Conservation (phyloP, 2,888 invertebrate species). For the Watsonalla cultraria region DNA sequence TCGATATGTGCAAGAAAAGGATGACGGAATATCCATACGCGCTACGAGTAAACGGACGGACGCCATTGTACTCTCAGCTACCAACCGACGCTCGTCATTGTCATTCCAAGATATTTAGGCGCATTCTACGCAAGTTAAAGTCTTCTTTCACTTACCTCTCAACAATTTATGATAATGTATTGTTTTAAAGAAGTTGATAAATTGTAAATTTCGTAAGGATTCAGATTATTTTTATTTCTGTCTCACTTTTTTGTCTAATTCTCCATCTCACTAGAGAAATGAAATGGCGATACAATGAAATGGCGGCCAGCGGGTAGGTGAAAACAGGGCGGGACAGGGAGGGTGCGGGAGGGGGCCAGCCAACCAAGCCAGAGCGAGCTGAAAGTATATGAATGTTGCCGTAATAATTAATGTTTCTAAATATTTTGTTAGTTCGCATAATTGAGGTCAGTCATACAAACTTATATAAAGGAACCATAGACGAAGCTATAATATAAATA, state of each 20-base stretch:
- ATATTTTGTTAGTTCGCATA: no score
- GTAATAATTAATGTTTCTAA: no score
- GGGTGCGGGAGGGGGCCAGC: neutral
- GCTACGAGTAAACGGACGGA: constrained; percentile 69
- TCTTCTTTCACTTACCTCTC: constrained; percentile 18
- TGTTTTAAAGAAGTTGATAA: constrained; percentile 3
- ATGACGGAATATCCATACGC: constrained; percentile 74
- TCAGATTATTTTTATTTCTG: constrained; percentile 65
- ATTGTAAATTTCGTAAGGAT: constrained; percentile 14
- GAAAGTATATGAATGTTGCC: neutral
- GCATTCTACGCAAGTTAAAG: neutral
- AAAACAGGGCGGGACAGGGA: neutral
- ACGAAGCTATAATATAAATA: no score
- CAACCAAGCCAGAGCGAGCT: neutral
- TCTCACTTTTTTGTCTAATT: constrained; percentile 73
- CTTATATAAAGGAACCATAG: no score
- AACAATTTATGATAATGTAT: constrained; percentile 5
- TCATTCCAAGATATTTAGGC: neutral
- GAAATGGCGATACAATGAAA: constrained; percentile 79
- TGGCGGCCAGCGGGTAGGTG: constrained; percentile 40
- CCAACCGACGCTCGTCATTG: neutral
- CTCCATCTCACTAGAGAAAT: constrained; percentile 75
- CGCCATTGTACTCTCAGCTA: constrained; percentile 61
- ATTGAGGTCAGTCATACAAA: no score
- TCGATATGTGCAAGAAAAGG: constrained; percentile 78